These are phyloP conservation scores for Dascillus cervinus DNA, from an alignment of 2,888 invertebrate genomes.

Conservation along the genomic window DNA sequence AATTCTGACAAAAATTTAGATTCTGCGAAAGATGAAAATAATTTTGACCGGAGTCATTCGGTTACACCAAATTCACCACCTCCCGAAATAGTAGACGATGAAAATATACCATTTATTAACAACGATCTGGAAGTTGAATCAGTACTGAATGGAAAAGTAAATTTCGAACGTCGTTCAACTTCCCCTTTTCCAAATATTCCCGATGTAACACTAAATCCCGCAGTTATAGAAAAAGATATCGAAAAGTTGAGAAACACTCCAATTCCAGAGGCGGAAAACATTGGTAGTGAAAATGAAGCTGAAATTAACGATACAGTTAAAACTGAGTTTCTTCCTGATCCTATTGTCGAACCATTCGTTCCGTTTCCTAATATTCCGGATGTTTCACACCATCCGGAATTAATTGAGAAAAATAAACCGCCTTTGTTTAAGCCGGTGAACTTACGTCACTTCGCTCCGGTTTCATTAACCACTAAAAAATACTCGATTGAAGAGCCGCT, in stretches of 20 bases:
- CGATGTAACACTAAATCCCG: constrained; percentile 31
- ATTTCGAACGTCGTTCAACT: constrained; percentile 3
- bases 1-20: constrained; percentile 29
- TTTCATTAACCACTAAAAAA: constrained; percentile 26
- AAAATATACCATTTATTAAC: no score
- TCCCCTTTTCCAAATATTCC: constrained; percentile 35
- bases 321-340: not conserved
- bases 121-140: no score
- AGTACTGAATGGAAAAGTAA: no score
- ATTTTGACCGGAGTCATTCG: no score
- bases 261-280: constrained; percentile 11
- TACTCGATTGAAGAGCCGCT: constrained; percentile 22
- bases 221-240: constrained; percentile 32
- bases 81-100: no score
- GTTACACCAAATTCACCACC: not conserved
- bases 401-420: constrained; percentile 19
- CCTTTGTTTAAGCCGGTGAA: constrained; percentile 24
- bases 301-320: not conserved
- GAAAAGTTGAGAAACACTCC: constrained; percentile 29
- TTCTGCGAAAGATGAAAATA: no score
- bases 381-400: constrained; percentile 24
- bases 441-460: constrained; percentile 24
- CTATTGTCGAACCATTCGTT: constrained; percentile 1
- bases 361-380: constrained; percentile 32
- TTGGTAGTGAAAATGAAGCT: not conserved